Percentiles rank a stretch among this genome's conserved stretches.
Evolutionary conservation across 2,113 vertebrate genomes (phyloP).

Genomic region (Bufo bufo): DNA sequence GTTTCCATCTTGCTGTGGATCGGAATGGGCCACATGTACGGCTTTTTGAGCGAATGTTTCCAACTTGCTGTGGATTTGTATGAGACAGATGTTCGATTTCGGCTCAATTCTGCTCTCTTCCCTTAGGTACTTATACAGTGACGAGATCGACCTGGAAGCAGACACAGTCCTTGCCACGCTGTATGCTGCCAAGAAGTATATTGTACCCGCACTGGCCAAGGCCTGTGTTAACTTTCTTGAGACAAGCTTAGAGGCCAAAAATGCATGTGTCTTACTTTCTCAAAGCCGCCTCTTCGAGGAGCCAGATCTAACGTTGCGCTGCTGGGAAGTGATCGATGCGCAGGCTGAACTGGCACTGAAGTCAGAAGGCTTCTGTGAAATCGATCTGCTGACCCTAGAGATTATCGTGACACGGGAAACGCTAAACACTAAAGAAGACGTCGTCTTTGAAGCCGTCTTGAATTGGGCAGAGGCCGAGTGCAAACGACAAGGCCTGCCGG

Average conservation of each 20-base stretch:
- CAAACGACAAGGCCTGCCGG: slow-evolving; percentile 78
- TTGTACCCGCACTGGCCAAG: slow-evolving; percentile 89
- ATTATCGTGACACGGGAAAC: slow-evolving; percentile 90
- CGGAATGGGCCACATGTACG: too few relatives aligned
- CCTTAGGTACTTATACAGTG: slow-evolving; percentile 94
- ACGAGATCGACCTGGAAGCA: slow-evolving; percentile 94
- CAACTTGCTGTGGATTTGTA: neutral
- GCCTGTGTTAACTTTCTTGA: slow-evolving; percentile 96
- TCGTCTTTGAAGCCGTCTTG: slow-evolving; percentile 88
- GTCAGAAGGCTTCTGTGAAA: slow-evolving; percentile 93
- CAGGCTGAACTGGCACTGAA: slow-evolving; percentile 92
- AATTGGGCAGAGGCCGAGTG: slow-evolving; percentile 94
- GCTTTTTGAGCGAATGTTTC: neutral
- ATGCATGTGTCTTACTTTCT: slow-evolving; percentile 93
- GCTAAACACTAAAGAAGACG: slow-evolving; percentile 89
- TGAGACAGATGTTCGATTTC: neutral
- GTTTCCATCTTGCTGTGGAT: neutral
- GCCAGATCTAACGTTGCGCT: slow-evolving; percentile 90
- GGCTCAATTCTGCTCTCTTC: neutral
- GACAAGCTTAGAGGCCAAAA: slow-evolving; percentile 92
- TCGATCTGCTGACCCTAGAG: slow-evolving; percentile 90
- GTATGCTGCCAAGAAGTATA: slow-evolving; percentile 98
- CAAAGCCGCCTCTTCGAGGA: slow-evolving; percentile 98
- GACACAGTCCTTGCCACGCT: slow-evolving; percentile 95
- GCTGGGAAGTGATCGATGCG: slow-evolving; percentile 98